Base-by-base conservation (phyloP, 2,797 vertebrate species). In the Bovichtus variegatus region DNA sequence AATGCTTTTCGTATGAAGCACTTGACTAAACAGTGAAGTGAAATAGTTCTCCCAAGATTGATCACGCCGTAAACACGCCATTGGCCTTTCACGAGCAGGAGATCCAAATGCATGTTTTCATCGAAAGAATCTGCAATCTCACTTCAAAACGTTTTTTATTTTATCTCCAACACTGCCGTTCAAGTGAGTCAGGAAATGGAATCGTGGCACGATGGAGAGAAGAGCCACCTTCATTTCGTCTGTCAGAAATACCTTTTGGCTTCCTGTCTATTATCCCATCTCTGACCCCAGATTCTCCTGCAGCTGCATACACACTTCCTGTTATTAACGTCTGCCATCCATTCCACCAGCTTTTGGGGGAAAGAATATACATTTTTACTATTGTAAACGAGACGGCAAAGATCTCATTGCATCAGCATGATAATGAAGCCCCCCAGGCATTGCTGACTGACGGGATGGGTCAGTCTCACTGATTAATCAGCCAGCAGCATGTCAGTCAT, bases 401-500 rank as follows among this genome's bases (percentile, higher is more conserved):
- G 46, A 62, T 57, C 54, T 61, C 54, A 38, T 64, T 62, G 73
- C 64, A 51, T 82, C 76, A 71, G 65, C 6, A 1, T 74, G 49
- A 7, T 61, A 67, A 60, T 49, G 41, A 78, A 23, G 29, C 54
- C 73, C 78, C 34, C 7, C 4, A 36, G 74, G 78, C 76, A 36
- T 47, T 34, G 15, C 64, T 76, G 76, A 58, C 41, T 76, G 83
- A 64, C 43, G 9, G 71, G 6, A 44, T 23, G 59, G 64, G 65
- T 88, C 77, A 75, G 61, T 50, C 73, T 67, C 49, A 36, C 74
- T 78, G 87, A 84, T 85, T 81, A 84, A 71, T 78, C 73, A 57
- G 50, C 59, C 44, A 23, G 50, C 63, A 76, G 46, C 59, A 6
- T 64, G 87, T 83, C 87, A 80, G 64, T 84, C 76, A 83, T 36